Conservation (phyloP, 2,797 vertebrate genomes). For the Lepilemur ruficaudatus region DNA sequence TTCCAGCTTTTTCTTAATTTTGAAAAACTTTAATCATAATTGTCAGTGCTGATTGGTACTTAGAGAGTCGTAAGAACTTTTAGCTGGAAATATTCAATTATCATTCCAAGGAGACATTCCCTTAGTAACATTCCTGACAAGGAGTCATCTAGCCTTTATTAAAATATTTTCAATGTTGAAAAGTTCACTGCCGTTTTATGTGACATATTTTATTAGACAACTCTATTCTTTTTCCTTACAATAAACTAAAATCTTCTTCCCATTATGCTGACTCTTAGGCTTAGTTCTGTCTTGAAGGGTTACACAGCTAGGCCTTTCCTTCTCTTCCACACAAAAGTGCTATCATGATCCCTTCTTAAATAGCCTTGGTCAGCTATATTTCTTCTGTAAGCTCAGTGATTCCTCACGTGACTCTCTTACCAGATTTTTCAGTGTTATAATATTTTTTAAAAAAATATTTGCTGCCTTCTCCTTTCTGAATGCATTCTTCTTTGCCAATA, state of each 20-base stretch:
- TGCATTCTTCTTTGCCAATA: neutral
- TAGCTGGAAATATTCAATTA: conserved; percentile 25
- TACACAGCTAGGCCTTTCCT: neutral
- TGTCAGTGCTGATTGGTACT: conserved; percentile 10
- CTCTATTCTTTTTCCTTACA: neutral
- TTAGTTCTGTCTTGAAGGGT: neutral
- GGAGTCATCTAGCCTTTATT: neutral
- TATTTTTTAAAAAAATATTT: neutral
- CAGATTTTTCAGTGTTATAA: neutral
- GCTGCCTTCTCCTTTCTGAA: conserved; percentile 14
- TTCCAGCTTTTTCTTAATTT: neutral
- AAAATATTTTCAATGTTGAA: conserved; percentile 48
- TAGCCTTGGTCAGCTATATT: neutral
- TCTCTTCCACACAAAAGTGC: neutral
- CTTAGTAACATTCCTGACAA: conserved; percentile 24
- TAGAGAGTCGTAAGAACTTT: neutral
- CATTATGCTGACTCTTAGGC: neutral
- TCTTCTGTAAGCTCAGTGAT: neutral
- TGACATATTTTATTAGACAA: neutral
- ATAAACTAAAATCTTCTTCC: conserved; percentile 4
- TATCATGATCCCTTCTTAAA: neutral
- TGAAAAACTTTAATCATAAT: conserved; percentile 18
- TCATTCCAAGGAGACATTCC: conserved; percentile 28
- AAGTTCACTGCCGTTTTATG: conserved; percentile 38
- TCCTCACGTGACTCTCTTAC: neutral